Percentiles rank a stretch among this genome's conserved stretches.
Evolutionary conservation across 2,888 invertebrate species (phyloP).

Genomic region (Caenorhabditis sp.): DNA sequence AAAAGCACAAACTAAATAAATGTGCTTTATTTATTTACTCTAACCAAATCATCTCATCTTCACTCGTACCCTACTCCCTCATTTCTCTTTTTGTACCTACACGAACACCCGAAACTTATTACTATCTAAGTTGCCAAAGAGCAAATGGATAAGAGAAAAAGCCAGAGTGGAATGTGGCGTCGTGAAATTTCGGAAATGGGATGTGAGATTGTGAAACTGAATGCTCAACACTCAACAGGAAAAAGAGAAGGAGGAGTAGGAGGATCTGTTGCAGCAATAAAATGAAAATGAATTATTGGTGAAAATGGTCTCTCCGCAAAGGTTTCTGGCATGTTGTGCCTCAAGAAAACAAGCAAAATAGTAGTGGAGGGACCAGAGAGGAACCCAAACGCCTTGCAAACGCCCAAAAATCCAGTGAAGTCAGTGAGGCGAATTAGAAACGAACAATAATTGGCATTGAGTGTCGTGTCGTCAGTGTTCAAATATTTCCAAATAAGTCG

Average conservation of each 20-base stretch:
- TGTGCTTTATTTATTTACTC: constrained; percentile 47
- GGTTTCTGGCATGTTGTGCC: constrained; percentile 17
- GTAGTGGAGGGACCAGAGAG: constrained; percentile 21
- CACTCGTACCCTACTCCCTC: background rate
- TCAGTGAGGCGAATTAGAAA: constrained; percentile 66
- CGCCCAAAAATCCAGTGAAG: constrained; percentile 62
- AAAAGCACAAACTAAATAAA: constrained; percentile 39
- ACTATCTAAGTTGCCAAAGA: background rate
- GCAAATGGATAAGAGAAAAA: background rate
- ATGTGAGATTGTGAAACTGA: background rate
- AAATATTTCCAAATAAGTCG: constrained; percentile 17
- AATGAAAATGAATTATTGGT: constrained; percentile 60
- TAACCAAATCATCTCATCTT: constrained; percentile 21
- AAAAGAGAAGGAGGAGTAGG: background rate
- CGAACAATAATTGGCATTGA: constrained; percentile 64
- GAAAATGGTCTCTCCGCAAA: constrained; percentile 49
- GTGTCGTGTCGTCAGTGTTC: constrained; percentile 62
- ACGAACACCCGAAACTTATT: background rate
- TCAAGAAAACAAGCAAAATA: constrained; percentile 51
- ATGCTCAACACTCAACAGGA: background rate
- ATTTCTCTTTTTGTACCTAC: background rate
- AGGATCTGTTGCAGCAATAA: constrained; percentile 52
- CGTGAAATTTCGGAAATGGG: background rate
- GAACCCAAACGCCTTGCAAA: constrained; percentile 44
- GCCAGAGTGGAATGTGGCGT: background rate